phyloP scores from a whole-genome alignment of 2,888 invertebrate genomes.

The Frankliniella fusca region DNA sequence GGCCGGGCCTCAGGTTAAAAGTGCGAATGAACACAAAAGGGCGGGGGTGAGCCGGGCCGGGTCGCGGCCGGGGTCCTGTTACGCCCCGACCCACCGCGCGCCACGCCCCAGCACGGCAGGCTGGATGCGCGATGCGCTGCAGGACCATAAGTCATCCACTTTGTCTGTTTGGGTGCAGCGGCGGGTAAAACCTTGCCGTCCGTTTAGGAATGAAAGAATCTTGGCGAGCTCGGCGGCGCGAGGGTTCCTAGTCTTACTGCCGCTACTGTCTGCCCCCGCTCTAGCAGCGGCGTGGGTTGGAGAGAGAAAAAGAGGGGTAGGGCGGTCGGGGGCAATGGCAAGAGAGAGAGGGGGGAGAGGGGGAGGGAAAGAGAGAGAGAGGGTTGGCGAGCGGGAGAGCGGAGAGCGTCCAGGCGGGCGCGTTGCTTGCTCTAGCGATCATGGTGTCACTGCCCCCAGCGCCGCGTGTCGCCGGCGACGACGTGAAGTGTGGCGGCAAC shows the following conservation, averaged over 20 bases:
- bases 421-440: neutral
- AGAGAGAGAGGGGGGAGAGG: neutral
- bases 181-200: constrained; percentile 9
- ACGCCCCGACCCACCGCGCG: neutral
- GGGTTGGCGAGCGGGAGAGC: neutral
- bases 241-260: neutral
- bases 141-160: constrained; percentile 5
- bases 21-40: too few species aligned
- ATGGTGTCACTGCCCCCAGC: neutral
- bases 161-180: constrained; percentile 12
- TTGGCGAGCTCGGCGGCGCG: neutral
- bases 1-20: too few species aligned
- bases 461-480: neutral
- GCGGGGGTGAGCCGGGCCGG: too few species aligned
- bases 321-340: neutral
- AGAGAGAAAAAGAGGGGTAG: neutral
- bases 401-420: neutral
- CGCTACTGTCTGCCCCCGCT: neutral
- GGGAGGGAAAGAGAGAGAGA: neutral
- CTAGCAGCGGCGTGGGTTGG: too few species aligned
- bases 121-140: neutral
- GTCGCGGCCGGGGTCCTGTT: neutral
- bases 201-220: neutral
- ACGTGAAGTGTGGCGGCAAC: too few species aligned
- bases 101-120: neutral